A percentile compares a stretch with the other conserved stretches of the same genome.
Conservation (phyloP, 1,140 invertebrate species). For the Chymomyza costata region DNA sequence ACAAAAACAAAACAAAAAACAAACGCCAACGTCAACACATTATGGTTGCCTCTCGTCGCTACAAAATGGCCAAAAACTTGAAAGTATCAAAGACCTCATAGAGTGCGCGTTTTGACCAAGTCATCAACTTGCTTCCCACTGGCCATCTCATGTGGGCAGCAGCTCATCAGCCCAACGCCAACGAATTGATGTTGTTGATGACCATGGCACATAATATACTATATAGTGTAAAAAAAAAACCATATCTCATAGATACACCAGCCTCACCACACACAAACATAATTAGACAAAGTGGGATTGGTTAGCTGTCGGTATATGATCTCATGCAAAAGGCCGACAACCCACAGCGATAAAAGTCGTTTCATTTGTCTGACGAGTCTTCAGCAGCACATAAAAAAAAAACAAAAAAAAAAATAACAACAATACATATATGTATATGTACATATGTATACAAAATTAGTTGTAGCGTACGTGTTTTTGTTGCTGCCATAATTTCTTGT, state of each 20-base stretch:
- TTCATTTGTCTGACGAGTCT: constrained; percentile 17
- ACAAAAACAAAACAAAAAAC: too few relatives aligned
- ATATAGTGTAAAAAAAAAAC: constrained; percentile 1
- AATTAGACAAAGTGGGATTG: constrained; percentile 46
- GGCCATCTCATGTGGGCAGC: constrained; percentile 34
- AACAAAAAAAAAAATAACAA: too few relatives aligned
- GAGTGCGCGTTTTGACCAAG: too few relatives aligned
- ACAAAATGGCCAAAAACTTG: too few relatives aligned
- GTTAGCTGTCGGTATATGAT: constrained; percentile 29
- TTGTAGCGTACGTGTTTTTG: constrained; percentile 54
- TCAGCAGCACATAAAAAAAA: too few relatives aligned
- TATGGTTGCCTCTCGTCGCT: too few relatives aligned
- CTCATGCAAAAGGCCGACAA: constrained; percentile 28
- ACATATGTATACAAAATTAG: constrained; percentile 34
- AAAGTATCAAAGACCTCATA: too few relatives aligned
- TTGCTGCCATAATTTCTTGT: constrained; percentile 32
- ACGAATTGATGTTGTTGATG: constrained; percentile 36
- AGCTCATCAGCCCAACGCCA: constrained; percentile 34
- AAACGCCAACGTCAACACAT: too few relatives aligned
- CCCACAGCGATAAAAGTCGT: constrained; percentile 22
- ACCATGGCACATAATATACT: constrained; percentile 9
- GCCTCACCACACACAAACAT: constrained; percentile 16
- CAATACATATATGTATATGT: too few relatives aligned
- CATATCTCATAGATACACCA: constrained; percentile 34
- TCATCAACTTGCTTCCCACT: background rate